A percentile compares a stretch with the other conserved stretches of the same genome.
Evolutionary conservation across 2,888 invertebrate species (phyloP).

Genomic region (Limnephilus rhombicus): DNA sequence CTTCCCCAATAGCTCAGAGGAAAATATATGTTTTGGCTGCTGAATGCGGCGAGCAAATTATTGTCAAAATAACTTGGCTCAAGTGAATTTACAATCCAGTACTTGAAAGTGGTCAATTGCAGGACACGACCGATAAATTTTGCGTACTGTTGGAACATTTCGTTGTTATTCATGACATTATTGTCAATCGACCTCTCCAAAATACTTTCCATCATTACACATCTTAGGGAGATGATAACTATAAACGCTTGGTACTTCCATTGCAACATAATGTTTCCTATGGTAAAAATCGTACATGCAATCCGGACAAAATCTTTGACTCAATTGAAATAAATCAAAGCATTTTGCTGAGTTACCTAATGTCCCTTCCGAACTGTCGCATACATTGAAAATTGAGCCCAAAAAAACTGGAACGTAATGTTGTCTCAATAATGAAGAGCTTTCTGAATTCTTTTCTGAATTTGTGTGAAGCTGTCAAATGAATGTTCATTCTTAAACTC

Average conservation of each 20-base stretch:
- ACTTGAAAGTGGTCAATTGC: background rate
- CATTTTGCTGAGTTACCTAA: background rate
- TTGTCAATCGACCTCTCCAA: background rate
- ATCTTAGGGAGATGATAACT: background rate
- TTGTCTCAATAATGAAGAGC: background rate
- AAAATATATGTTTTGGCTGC: background rate
- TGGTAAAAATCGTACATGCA: background rate
- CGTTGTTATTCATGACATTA: background rate
- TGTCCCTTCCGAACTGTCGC: background rate
- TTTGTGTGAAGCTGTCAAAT: background rate
- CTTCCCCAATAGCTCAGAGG: background rate
- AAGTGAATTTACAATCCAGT: constrained; percentile 18
- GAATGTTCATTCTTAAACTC: background rate
- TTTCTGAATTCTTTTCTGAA: background rate
- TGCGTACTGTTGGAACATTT: background rate
- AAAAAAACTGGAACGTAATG: background rate
- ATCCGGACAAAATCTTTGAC: background rate
- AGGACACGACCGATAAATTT: background rate
- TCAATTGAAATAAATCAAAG: background rate
- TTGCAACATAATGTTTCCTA: background rate
- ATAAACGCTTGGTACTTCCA: background rate
- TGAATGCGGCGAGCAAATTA: constrained; percentile 26
- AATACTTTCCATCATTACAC: background rate
- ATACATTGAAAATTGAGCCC: background rate
- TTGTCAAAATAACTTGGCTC: constrained; percentile 17